A percentile compares a stretch with the other conserved stretches of the same genome.
These are phyloP conservation scores for Hafferia zeledoni DNA, from an alignment of 2,797 vertebrate species.

Conservation along the genomic window DNA sequence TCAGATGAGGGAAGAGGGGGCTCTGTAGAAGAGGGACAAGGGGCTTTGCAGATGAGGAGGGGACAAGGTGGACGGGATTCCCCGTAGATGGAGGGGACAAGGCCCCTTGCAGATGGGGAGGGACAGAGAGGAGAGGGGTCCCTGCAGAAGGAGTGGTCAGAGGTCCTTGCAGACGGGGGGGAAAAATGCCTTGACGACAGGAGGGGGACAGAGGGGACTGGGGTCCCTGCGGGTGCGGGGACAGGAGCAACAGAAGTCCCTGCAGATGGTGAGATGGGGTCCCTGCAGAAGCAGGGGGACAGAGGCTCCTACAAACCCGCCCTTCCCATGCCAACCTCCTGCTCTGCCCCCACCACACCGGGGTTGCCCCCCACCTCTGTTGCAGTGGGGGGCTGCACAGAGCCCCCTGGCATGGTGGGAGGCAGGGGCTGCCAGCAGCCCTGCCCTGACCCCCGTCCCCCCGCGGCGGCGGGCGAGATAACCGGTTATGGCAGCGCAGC, in stretches of 20 bases:
- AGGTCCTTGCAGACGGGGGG: background rate
- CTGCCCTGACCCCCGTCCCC: background rate
- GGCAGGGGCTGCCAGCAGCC: background rate
- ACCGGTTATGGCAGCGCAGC: background rate
- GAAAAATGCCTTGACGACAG: background rate
- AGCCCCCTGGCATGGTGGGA: fast-evolving
- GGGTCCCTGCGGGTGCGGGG: no score
- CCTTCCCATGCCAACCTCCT: background rate
- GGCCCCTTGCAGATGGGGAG: fast-evolving
- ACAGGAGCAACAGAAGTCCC: background rate
- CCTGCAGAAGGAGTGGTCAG: background rate
- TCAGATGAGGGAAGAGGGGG: fast-evolving
- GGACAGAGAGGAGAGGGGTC: background rate
- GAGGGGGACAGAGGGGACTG: background rate
- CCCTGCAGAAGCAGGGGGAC: background rate
- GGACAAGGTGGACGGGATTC: background rate
- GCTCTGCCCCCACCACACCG: fast-evolving
- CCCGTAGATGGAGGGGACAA: background rate
- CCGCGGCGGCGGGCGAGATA: background rate
- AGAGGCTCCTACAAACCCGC: background rate
- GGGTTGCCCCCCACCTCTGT: background rate
- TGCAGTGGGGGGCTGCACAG: fast-evolving
- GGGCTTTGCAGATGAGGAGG: fast-evolving
- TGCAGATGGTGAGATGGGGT: background rate
- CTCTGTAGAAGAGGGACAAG: background rate